These are phyloP conservation scores for Drosophila demipolita DNA, from an alignment of 2,888 invertebrate genomes.

Conservation along the genomic window DNA sequence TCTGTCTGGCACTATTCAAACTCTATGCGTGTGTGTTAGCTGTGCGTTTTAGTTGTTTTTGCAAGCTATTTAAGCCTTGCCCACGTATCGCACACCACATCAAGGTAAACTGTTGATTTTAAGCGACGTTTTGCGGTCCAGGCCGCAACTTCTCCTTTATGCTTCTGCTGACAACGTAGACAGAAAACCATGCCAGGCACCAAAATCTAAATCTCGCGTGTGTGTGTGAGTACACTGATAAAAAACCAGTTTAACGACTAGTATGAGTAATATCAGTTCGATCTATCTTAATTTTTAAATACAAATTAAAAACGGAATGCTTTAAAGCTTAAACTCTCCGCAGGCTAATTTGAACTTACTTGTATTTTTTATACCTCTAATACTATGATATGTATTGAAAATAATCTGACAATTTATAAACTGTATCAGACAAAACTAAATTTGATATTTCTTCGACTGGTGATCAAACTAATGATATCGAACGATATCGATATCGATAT, in stretches of 20 bases:
- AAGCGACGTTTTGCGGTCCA: constrained; percentile 54
- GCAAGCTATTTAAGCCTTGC: constrained; percentile 62
- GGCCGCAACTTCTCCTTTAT: constrained; percentile 5
- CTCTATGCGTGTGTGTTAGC: constrained; percentile 28
- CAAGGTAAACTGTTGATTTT: constrained; percentile 79
- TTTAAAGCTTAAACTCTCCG: not conserved
- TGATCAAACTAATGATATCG: not conserved
- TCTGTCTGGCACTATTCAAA: constrained; percentile 20
- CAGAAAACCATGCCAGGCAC: not conserved
- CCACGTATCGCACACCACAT: constrained; percentile 43
- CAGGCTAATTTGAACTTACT: not conserved
- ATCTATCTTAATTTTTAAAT: not conserved
- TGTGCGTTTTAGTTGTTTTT: constrained; percentile 54
- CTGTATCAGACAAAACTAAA: not conserved
- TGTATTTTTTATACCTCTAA: not conserved
- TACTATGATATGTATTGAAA: not conserved
- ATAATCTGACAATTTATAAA: not conserved
- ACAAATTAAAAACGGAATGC: not conserved
- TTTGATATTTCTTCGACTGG: not conserved
- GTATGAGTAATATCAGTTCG: not conserved
- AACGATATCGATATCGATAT: not conserved
- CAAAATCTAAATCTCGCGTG: constrained; percentile 4
- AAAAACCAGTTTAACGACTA: not conserved
- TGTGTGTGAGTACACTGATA: constrained; percentile 6
- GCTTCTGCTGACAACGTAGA: constrained; percentile 34